Percentiles rank a stretch among this genome's conserved stretches.
Evolutionary conservation across 2,888 invertebrate species (phyloP).

Genomic region (Eristalinus aeneus): DNA sequence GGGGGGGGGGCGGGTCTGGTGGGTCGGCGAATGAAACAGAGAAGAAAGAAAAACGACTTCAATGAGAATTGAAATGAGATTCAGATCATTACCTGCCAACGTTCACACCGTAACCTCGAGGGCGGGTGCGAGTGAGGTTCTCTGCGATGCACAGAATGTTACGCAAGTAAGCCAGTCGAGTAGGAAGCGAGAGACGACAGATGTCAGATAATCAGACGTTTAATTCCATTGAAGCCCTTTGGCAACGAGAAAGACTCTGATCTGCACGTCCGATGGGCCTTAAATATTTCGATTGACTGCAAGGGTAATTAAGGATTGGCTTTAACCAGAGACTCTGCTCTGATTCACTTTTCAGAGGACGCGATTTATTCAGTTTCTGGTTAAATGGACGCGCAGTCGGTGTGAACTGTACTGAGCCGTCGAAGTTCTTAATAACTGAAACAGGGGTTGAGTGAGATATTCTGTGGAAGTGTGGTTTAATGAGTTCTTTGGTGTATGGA

Average conservation of each 20-base stretch:
- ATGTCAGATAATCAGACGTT: conserved; percentile 31
- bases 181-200: conserved; percentile 32
- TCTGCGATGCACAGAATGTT: conserved; percentile 21
- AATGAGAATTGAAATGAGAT: conserved; percentile 28
- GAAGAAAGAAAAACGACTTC: background rate
- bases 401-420: no score
- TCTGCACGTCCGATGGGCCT: background rate
- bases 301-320: background rate
- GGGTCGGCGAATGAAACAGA: no score
- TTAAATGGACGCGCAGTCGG: no score
- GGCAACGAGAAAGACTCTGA: background rate
- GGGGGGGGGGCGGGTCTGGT: background rate
- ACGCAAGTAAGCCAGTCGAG: conserved; percentile 7
- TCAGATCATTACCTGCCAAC: conserved; percentile 32
- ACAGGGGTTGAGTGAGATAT: no score
- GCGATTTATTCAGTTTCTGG: no score
- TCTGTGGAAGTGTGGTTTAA: no score
- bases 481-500: no score
- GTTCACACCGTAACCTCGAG: background rate
- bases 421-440: no score
- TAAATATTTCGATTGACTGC: background rate
- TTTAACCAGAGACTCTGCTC: background rate
- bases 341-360: no score
- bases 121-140: background rate
- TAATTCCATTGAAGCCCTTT: background rate